Conservation (phyloP, 2,797 vertebrate genomes). For the Oryzias dopingdopingensis region DNA sequence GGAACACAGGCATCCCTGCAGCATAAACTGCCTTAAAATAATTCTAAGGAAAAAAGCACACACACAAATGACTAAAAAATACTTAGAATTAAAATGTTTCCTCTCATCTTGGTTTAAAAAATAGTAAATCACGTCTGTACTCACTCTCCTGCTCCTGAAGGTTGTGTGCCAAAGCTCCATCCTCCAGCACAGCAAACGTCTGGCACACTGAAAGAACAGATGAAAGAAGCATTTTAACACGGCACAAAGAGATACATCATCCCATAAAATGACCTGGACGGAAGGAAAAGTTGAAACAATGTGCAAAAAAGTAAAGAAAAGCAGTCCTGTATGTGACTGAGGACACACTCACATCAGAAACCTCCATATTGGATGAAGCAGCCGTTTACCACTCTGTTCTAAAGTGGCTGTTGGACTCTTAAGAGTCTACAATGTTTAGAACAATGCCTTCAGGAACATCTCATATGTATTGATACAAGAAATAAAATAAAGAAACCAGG, state of each 20-base stretch:
- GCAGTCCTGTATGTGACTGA: background rate
- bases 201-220: conserved; percentile 70
- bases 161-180: conserved; percentile 73
- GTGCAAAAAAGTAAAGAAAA: background rate
- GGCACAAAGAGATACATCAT: conserved; percentile 4
- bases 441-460: conserved; percentile 26
- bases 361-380: background rate
- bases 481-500: background rate
- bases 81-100: too few relatives aligned
- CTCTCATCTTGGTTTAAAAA: too few relatives aligned
- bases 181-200: conserved; percentile 78
- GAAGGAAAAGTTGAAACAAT: background rate
- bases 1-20: too few relatives aligned
- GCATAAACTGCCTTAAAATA: too few relatives aligned
- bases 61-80: too few relatives aligned
- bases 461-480: conserved; percentile 15
- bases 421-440: conserved; percentile 21
- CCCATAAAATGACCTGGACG: conserved; percentile 4
- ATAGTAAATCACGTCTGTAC: conserved; percentile 26
- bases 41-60: too few relatives aligned
- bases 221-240: conserved; percentile 24
- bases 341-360: background rate
- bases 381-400: conserved; percentile 15
- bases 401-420: conserved; percentile 19
- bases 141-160: conserved; percentile 83